These are phyloP conservation scores for Hetaerina titia DNA, from an alignment of 2,888 invertebrate genomes.

Conservation along the genomic window DNA sequence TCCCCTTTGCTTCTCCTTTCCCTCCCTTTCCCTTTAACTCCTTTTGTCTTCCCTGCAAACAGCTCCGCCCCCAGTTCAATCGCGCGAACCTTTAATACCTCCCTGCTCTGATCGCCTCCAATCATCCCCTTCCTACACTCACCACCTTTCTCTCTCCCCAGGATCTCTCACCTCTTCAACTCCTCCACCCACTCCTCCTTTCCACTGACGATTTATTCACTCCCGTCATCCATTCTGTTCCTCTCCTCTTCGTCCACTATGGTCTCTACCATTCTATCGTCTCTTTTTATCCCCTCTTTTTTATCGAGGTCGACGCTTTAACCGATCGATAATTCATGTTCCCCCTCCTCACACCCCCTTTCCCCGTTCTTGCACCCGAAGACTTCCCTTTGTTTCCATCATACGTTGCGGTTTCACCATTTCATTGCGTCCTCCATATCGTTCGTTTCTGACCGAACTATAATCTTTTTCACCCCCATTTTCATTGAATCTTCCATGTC, in stretches of 20 bases:
- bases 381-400: neutral
- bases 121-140: constrained; percentile 4
- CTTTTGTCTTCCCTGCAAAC: neutral
- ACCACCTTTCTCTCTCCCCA: neutral
- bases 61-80: neutral
- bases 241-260: neutral
- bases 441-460: neutral
- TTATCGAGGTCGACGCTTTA: constrained; percentile 19
- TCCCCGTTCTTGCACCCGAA: neutral
- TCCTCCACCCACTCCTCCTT: neutral
- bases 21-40: neutral
- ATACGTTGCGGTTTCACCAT: neutral
- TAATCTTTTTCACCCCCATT: neutral
- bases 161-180: neutral
- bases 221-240: neutral
- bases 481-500: neutral
- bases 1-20: neutral
- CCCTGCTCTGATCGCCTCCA: constrained; percentile 10
- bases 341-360: neutral
- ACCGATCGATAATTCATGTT: constrained; percentile 40
- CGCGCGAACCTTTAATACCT: neutral
- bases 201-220: constrained; percentile 26
- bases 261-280: neutral
- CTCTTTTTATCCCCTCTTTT: neutral
- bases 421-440: neutral